These are phyloP conservation scores for Petrolisthes manimaculis DNA, from an alignment of 2,888 invertebrate species.

Conservation along the genomic window DNA sequence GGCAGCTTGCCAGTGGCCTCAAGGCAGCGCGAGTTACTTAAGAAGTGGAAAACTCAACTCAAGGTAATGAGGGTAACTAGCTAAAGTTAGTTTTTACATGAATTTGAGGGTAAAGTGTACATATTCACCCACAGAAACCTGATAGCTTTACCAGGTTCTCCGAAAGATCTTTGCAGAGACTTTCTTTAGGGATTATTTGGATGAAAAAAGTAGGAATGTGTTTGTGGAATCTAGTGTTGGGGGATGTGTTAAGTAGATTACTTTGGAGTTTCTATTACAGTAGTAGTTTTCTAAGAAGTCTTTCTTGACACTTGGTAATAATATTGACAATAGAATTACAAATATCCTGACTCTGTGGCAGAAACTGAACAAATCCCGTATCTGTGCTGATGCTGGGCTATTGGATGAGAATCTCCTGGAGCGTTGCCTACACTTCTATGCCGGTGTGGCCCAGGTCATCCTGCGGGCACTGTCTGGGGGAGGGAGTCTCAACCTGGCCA, in stretches of 20 bases:
- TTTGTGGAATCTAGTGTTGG: too few relatives aligned
- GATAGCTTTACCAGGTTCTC: too few relatives aligned
- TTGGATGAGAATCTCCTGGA: conserved; percentile 86
- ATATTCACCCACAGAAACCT: too few relatives aligned
- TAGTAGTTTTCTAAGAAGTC: too few relatives aligned
- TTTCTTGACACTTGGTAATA: too few relatives aligned
- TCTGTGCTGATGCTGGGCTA: conserved; percentile 90
- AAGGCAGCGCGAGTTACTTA: conserved; percentile 85
- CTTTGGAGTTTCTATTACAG: too few relatives aligned
- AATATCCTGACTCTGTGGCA: conserved; percentile 56
- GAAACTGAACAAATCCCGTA: conserved; percentile 81
- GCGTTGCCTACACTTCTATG: conserved; percentile 71
- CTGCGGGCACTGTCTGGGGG: conserved; percentile 52
- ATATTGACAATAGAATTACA: too few relatives aligned
- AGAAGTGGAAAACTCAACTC: conserved; percentile 88
- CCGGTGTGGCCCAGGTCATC: conserved; percentile 58
- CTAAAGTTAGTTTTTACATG: background rate
- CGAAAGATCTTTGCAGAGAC: too few relatives aligned
- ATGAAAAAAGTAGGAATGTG: too few relatives aligned
- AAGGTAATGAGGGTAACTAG: conserved; percentile 71
- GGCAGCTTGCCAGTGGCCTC: conserved; percentile 80
- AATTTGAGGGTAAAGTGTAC: too few relatives aligned
- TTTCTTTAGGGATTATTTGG: too few relatives aligned
- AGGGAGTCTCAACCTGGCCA: conserved; percentile 24
- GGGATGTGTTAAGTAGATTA: too few relatives aligned